These are phyloP conservation scores for Archips xylosteana DNA, from an alignment of 2,888 invertebrate species.

Conservation along the genomic window DNA sequence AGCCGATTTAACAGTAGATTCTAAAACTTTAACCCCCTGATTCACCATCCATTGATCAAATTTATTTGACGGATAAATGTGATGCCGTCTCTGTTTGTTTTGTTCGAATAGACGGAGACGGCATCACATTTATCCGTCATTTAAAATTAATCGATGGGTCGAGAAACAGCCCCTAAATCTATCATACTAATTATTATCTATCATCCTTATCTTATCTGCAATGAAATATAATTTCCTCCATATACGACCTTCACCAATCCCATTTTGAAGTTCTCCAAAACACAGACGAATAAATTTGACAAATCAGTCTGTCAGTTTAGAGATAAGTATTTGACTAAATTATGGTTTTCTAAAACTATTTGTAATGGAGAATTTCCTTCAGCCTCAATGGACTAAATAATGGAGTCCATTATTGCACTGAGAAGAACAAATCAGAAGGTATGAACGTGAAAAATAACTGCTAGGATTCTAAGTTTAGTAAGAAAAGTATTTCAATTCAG, in stretches of 20 bases:
- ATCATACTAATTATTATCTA: no score
- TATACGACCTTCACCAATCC: not conserved
- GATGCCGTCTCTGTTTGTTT: no score
- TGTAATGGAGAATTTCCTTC: constrained; percentile 1
- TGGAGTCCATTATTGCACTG: not conserved
- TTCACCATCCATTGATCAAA: no score
- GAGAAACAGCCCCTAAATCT: no score
- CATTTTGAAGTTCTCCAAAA: not conserved
- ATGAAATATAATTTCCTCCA: not conserved
- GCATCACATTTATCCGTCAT: no score
- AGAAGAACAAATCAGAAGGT: not conserved
- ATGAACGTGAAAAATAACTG: not conserved
- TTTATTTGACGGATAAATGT: no score
- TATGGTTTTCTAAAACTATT: constrained; percentile 5
- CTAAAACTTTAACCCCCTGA: no score
- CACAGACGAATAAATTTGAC: not conserved
- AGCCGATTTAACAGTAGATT: no score
- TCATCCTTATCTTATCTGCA: no score
- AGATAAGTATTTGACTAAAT: not conserved
- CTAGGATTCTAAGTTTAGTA: not conserved
- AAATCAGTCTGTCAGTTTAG: not conserved
- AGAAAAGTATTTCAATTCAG: not conserved
- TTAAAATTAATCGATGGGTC: no score
- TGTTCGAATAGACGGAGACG: no score
- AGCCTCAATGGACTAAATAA: constrained; percentile 1